These are phyloP conservation scores for Mesocricetus auratus DNA, from an alignment of 2,113 vertebrate species.

Conservation along the genomic window DNA sequence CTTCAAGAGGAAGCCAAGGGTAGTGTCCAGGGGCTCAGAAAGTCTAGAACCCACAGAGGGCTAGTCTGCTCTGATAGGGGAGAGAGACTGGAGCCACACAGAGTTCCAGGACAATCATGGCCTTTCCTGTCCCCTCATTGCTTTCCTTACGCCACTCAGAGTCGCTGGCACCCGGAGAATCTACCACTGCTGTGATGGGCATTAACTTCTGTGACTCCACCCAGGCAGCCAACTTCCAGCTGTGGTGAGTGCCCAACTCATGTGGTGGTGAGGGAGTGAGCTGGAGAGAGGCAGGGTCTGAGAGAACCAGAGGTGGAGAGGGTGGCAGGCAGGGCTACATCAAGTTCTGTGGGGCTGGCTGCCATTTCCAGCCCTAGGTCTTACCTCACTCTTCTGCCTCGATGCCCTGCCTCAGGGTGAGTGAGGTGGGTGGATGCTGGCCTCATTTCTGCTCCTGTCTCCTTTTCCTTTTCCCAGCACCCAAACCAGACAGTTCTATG, in stretches of 20 bases:
- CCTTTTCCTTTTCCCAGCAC: constrained; percentile 87
- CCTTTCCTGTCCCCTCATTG: not conserved
- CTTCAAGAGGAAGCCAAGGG: not conserved
- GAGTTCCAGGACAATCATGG: not conserved
- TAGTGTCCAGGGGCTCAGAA: not conserved
- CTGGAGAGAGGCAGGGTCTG: not conserved
- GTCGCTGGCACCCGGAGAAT: constrained; percentile 91
- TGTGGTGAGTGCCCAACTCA: constrained; percentile 89
- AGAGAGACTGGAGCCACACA: not conserved
- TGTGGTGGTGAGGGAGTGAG: not conserved
- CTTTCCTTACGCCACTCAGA: constrained; percentile 85
- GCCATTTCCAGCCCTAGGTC: not conserved
- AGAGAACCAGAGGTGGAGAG: not conserved
- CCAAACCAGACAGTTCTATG: constrained; percentile 95
- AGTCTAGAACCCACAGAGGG: not conserved
- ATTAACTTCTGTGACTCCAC: constrained; percentile 99
- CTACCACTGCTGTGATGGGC: constrained; percentile 91
- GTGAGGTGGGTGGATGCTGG: not conserved
- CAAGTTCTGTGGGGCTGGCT: not conserved
- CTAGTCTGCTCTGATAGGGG: not conserved
- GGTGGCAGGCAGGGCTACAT: not conserved
- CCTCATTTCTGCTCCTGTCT: constrained; percentile 32
- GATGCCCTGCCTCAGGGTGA: not conserved
- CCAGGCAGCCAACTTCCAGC: constrained; percentile 97
- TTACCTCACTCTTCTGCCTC: not conserved